phyloP scores from a whole-genome alignment of 2,888 invertebrate species.

The Xestobium rufovillosum region DNA sequence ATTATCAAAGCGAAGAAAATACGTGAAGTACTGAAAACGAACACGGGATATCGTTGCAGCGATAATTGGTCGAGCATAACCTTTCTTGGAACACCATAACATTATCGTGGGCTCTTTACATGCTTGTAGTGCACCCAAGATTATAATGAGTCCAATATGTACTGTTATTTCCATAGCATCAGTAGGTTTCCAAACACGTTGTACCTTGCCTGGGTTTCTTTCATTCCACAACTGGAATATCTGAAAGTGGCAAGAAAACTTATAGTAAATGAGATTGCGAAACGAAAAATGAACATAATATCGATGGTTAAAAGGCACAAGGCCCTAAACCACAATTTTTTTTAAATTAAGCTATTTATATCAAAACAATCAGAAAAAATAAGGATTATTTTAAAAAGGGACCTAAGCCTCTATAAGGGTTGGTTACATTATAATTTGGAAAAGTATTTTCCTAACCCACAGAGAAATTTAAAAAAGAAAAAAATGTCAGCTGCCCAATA shows the following conservation, averaged over 20 bases:
- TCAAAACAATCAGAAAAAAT: not conserved
- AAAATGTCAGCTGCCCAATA: too few species aligned
- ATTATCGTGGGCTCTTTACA: conserved; percentile 7
- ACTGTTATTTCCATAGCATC: conserved; percentile 6
- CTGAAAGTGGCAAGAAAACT: too few species aligned
- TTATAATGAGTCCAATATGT: conserved; percentile 4
- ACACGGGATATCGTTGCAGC: conserved; percentile 10
- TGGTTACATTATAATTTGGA: too few species aligned
- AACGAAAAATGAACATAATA: too few species aligned
- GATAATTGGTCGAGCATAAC: conserved; percentile 11
- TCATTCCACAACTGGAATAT: conserved; percentile 2
- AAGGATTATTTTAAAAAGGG: too few species aligned
- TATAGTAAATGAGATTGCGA: too few species aligned
- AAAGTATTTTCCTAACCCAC: too few species aligned
- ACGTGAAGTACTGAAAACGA: conserved; percentile 4
- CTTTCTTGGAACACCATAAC: conserved; percentile 4
- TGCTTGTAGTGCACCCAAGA: conserved; percentile 5
- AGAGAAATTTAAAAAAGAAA: too few species aligned
- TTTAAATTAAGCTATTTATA: too few species aligned
- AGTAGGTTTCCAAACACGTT: conserved; percentile 4
- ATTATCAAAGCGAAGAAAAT: conserved; percentile 12
- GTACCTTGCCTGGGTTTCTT: not conserved
- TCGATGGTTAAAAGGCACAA: too few species aligned
- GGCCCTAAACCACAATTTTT: too few species aligned
- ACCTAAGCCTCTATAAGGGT: too few species aligned